Conservation (phyloP, 2,797 vertebrate species). For the Champsocephalus gunnari region DNA sequence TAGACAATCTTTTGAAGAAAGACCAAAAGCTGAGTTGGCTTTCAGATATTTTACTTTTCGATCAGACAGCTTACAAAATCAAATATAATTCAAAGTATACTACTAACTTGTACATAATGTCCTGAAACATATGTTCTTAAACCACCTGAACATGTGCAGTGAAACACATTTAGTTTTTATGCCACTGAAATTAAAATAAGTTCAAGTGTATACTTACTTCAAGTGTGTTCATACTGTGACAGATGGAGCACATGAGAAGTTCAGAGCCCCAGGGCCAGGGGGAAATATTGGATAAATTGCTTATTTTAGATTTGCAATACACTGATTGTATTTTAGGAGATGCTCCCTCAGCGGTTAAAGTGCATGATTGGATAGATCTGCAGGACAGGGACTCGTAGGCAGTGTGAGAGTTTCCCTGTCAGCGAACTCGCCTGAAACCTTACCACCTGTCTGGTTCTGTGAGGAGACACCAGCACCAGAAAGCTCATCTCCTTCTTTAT, state of each 20-base stretch:
- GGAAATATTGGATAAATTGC: not conserved
- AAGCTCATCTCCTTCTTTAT: slow-evolving; percentile 26
- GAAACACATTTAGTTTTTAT: no score
- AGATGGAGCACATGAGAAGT: not conserved
- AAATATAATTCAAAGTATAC: not conserved
- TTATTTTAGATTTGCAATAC: not conserved
- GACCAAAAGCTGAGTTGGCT: no score
- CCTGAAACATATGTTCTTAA: not conserved
- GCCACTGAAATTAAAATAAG: not conserved
- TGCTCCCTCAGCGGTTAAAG: not conserved
- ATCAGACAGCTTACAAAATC: not conserved
- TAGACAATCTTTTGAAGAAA: not conserved
- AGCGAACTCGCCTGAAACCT: slow-evolving; percentile 9
- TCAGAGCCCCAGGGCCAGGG: not conserved
- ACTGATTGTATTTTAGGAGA: not conserved
- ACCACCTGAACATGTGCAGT: no score
- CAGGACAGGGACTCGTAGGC: not conserved
- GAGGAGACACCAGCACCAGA: not conserved
- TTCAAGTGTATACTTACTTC: not conserved
- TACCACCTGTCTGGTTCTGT: not conserved
- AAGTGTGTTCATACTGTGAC: not conserved
- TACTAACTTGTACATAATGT: not conserved
- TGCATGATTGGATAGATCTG: not conserved
- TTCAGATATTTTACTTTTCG: not conserved
- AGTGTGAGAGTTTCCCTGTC: not conserved